phyloP scores from a whole-genome alignment of 2,113 vertebrate species.

The Lutjanus erythropterus region DNA sequence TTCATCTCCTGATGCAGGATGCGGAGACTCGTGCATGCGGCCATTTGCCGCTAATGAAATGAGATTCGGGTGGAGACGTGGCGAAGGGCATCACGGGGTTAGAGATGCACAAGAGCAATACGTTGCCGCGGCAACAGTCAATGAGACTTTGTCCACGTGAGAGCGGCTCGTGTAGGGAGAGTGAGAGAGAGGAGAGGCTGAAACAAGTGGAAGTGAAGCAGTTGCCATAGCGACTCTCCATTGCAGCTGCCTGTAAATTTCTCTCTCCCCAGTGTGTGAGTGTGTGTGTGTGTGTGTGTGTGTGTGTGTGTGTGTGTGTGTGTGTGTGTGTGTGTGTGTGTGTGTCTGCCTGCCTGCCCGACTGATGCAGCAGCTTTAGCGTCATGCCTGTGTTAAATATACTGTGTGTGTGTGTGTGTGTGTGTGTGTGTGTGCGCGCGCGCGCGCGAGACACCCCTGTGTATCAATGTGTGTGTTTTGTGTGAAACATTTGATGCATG shows the following conservation, averaged over 20 bases:
- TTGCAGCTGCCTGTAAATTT: constrained; percentile 74
- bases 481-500: constrained; percentile 38
- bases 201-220: constrained; percentile 77
- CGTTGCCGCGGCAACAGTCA: constrained; percentile 81
- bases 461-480: neutral
- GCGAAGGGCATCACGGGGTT: constrained; percentile 63
- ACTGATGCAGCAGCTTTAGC: constrained; percentile 35
- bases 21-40: neutral
- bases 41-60: constrained; percentile 58
- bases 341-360: no score
- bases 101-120: constrained; percentile 70
- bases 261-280: constrained; percentile 37
- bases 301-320: no score
- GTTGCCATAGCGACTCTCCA: constrained; percentile 82
- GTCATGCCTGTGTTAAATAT: constrained; percentile 31
- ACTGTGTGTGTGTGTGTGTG: constrained; percentile 4
- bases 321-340: no score
- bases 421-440: neutral
- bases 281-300: no score
- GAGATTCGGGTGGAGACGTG: constrained; percentile 62
- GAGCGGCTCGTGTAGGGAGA: constrained; percentile 61
- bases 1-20: constrained; percentile 27
- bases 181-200: constrained; percentile 29
- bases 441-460: constrained; percentile 2
- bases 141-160: constrained; percentile 72